phyloP scores from a whole-genome alignment of 1,140 invertebrate genomes.

The Himalopsyche phryganea region DNA sequence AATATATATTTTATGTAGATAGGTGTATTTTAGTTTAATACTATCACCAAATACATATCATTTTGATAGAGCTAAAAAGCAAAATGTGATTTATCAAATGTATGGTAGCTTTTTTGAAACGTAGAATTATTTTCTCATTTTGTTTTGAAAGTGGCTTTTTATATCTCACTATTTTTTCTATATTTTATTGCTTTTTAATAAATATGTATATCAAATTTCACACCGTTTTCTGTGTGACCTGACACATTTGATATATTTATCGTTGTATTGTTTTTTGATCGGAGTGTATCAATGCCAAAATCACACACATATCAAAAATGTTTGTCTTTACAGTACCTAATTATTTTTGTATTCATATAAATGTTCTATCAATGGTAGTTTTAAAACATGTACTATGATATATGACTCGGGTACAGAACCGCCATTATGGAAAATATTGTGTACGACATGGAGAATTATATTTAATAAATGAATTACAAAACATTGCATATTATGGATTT shows the following conservation, averaged over 20 bases:
- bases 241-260: too few species aligned
- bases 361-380: constrained; percentile 8
- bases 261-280: constrained; percentile 1
- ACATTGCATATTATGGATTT: constrained; percentile 12
- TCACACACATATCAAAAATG: constrained; percentile 11
- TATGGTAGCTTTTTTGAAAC: not conserved
- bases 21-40: too few species aligned
- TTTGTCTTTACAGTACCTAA: constrained; percentile 5
- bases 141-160: not conserved
- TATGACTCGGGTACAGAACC: constrained; percentile 24
- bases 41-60: constrained; percentile 14
- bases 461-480: constrained; percentile 35
- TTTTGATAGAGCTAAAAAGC: constrained; percentile 19
- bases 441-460: constrained; percentile 34
- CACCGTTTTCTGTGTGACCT: too few species aligned
- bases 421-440: constrained; percentile 19
- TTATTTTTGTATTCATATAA: constrained; percentile 20
- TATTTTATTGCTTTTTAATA: too few species aligned
- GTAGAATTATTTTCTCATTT: constrained; percentile 5
- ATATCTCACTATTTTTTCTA: not conserved
- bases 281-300: constrained; percentile 11
- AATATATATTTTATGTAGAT: too few species aligned
- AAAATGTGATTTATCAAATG: constrained; percentile 28
- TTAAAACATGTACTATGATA: constrained; percentile 23
- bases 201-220: too few species aligned